Conservation (phyloP, 2,113 vertebrate species). For the Saguinus imperator region DNA sequence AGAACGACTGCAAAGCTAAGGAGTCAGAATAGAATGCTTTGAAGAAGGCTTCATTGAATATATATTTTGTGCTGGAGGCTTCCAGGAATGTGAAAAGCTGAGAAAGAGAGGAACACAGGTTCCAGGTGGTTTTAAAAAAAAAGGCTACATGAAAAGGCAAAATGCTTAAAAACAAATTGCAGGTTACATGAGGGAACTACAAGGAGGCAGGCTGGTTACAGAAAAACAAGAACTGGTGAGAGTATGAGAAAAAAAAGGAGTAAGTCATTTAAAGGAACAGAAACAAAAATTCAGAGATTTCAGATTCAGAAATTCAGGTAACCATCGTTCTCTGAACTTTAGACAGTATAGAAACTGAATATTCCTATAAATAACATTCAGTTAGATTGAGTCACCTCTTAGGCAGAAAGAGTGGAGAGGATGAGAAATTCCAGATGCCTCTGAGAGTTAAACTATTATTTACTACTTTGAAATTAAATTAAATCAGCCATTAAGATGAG, state of each 20-base stretch:
- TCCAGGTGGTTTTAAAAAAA: background rate
- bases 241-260: background rate
- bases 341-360: background rate
- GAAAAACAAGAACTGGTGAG: background rate
- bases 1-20: background rate
- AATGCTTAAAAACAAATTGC: background rate
- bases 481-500: background rate
- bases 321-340: background rate
- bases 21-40: background rate
- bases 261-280: background rate
- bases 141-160: background rate
- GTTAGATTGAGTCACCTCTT: background rate
- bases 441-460: background rate
- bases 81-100: background rate
- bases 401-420: background rate
- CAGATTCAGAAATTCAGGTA: background rate
- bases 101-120: background rate
- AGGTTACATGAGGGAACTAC: background rate
- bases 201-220: background rate
- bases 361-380: background rate
- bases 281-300: background rate
- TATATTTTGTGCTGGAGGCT: background rate
- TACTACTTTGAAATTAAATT: slow-evolving; percentile 15
- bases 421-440: background rate
- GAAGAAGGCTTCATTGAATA: background rate